Evolutionary conservation across 2,888 invertebrate species (phyloP).

Genomic region (Ypsolopha scabrella): DNA sequence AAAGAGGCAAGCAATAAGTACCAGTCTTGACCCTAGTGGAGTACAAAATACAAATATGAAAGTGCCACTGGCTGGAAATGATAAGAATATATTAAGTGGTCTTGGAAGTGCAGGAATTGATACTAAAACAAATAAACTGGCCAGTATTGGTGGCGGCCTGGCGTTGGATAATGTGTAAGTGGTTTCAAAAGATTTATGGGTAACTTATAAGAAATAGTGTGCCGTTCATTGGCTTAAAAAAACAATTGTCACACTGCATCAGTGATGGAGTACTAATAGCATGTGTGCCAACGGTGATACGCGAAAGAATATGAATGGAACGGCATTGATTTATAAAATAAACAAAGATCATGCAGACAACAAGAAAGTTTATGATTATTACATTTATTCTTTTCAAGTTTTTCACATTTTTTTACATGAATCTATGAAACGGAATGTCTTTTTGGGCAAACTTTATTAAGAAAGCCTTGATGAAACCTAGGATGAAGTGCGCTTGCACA

Average conservation of each 20-base stretch:
- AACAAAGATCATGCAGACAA: too few relatives aligned
- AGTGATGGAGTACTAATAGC: not conserved
- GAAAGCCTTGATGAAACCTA: too few relatives aligned
- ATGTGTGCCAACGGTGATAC: too few relatives aligned
- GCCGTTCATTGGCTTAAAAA: not conserved
- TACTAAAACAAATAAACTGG: not conserved
- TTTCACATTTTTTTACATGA: too few relatives aligned
- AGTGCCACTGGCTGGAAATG: conserved; percentile 22
- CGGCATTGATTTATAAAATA: too few relatives aligned
- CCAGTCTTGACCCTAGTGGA: conserved; percentile 14
- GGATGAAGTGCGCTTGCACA: too few relatives aligned
- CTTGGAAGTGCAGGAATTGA: conserved; percentile 13
- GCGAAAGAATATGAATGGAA: too few relatives aligned
- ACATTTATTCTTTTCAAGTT: too few relatives aligned
- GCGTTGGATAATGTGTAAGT: conserved; percentile 35
- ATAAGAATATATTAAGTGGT: conserved; percentile 25
- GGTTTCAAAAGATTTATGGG: not conserved
- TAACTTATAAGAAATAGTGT: not conserved
- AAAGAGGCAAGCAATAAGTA: too few relatives aligned
- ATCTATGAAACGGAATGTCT: too few relatives aligned
- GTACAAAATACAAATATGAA: conserved; percentile 15
- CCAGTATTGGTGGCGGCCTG: conserved; percentile 25
- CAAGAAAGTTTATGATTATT: too few relatives aligned
- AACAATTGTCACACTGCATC: not conserved
- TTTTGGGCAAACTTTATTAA: too few relatives aligned